These are phyloP conservation scores for Galaxias olidus DNA, from an alignment of 2,797 vertebrate species.

Conservation along the genomic window DNA sequence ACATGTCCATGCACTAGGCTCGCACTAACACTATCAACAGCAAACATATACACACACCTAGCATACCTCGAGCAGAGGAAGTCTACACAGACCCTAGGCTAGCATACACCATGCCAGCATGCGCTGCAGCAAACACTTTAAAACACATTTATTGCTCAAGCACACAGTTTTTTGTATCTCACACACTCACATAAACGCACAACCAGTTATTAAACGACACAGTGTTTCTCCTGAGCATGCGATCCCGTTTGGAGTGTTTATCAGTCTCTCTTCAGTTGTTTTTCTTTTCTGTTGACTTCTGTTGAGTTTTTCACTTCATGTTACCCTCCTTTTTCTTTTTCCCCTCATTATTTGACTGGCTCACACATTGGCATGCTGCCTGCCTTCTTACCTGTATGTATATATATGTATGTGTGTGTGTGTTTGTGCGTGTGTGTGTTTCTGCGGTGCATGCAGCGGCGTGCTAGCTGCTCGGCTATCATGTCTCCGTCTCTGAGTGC, in stretches of 20 bases:
- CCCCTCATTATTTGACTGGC: conserved; percentile 29
- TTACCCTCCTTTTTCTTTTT: conserved; percentile 43
- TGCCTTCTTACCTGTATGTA: conserved; percentile 25
- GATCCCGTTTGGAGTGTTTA: neutral
- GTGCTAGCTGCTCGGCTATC: conserved; percentile 42
- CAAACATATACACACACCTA: conserved; percentile 4
- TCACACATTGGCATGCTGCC: conserved; percentile 54
- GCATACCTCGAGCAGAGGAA: too few relatives aligned
- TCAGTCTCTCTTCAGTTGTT: neutral
- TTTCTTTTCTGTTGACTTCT: too few relatives aligned
- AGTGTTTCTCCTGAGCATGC: neutral
- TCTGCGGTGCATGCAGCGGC: conserved; percentile 56
- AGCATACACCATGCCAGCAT: too few relatives aligned
- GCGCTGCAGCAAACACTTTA: too few relatives aligned
- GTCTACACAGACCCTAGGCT: too few relatives aligned
- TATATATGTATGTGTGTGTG: conserved; percentile 1
- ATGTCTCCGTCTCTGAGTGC: conserved; percentile 59
- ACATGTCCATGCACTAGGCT: neutral
- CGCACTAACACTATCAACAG: neutral
- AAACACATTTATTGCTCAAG: too few relatives aligned
- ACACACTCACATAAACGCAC: too few relatives aligned
- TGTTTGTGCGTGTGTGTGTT: conserved; percentile 13
- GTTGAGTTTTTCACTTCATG: conserved; percentile 12
- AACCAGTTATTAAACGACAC: neutral
- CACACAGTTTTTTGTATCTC: too few relatives aligned